A percentile compares a stretch with the other conserved stretches of the same genome.
phyloP scores from a whole-genome alignment of 1,140 invertebrate genomes.

The Bombus sylvicola region DNA sequence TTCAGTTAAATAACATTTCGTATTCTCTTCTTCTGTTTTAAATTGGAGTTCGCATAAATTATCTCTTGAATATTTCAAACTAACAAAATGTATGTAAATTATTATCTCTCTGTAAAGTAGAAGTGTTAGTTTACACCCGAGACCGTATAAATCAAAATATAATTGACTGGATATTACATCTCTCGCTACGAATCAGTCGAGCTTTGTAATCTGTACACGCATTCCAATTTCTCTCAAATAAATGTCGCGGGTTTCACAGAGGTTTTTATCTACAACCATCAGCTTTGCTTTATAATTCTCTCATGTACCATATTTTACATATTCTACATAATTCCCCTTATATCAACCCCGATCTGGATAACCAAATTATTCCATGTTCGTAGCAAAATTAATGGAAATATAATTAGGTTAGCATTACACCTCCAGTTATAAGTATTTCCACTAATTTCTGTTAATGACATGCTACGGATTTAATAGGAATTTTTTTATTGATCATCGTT shows the following conservation, averaged over 20 bases:
- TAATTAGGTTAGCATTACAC: background rate
- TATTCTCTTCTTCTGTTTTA: background rate
- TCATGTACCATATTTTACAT: background rate
- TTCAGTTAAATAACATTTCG: background rate
- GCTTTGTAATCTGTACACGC: background rate
- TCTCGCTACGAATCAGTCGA: background rate
- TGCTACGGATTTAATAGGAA: too few relatives aligned
- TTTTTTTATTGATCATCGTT: too few relatives aligned
- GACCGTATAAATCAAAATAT: background rate
- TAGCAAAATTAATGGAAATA: background rate
- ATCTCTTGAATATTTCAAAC: too few relatives aligned
- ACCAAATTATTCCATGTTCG: background rate
- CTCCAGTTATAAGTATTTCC: background rate
- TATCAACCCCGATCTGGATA: background rate
- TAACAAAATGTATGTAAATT: background rate
- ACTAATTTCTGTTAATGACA: too few relatives aligned
- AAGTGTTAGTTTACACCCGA: background rate
- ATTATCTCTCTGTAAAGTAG: background rate
- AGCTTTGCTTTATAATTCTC: background rate
- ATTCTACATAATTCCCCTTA: background rate
- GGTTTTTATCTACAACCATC: background rate
- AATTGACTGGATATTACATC: background rate
- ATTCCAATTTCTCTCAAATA: background rate
- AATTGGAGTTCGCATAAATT: background rate
- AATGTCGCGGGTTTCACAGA: background rate